phyloP scores from a whole-genome alignment of 2,797 vertebrate species.

The Sebastes iracundus region DNA sequence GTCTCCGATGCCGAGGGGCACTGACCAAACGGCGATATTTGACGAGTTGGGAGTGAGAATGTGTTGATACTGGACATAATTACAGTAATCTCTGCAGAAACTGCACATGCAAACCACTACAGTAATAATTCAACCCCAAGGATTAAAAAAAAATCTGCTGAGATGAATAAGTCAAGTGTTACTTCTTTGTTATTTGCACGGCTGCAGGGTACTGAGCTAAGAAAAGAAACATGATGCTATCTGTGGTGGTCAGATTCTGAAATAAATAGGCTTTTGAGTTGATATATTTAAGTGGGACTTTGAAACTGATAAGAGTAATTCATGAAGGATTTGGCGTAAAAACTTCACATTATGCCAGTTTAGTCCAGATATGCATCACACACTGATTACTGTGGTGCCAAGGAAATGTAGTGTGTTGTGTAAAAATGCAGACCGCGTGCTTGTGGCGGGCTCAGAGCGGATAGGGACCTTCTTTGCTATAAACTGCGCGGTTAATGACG shows the following conservation, averaged over 20 bases:
- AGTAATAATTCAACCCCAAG: conserved; percentile 1
- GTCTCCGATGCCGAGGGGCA: neutral
- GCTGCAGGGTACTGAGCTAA: conserved; percentile 26
- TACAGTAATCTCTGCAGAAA: neutral
- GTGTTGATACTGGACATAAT: neutral
- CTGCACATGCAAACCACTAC: neutral
- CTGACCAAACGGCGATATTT: neutral
- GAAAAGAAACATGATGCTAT: conserved; percentile 44
- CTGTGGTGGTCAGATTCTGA: conserved; percentile 5
- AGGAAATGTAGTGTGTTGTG: conserved; percentile 55
- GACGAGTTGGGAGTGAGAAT: neutral
- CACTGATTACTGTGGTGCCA: conserved; percentile 50
- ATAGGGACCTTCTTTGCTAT: conserved; percentile 27
- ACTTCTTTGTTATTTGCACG: conserved; percentile 34
- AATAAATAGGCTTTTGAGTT: conserved; percentile 22
- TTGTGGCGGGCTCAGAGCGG: conserved; percentile 30
- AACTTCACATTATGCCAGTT: conserved; percentile 25
- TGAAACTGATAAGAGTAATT: conserved; percentile 24
- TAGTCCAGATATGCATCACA: conserved; percentile 23
- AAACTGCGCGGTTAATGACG: conserved; percentile 59
- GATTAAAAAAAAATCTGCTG: conserved; percentile 8
- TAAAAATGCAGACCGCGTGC: conserved; percentile 42
- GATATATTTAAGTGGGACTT: conserved; percentile 17
- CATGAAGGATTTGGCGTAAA: conserved; percentile 12
- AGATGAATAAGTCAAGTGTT: neutral